Percentiles rank a stretch among this genome's conserved stretches.
Evolutionary conservation across 2,888 invertebrate genomes (phyloP).

Genomic region (Ophioninae sp.): DNA sequence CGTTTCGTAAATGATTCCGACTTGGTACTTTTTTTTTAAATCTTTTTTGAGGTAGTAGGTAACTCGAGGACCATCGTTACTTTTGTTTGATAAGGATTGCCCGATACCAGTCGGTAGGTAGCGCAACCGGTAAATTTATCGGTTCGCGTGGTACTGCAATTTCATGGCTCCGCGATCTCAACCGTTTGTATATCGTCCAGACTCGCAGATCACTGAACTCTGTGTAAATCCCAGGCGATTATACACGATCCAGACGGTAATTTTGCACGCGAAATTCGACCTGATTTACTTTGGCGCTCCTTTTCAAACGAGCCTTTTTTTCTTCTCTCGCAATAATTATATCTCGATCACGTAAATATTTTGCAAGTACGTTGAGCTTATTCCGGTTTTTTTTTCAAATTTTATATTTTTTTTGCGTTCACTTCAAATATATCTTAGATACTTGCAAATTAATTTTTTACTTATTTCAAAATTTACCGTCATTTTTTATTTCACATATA

Average conservation of each 20-base stretch:
- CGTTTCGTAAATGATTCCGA: neutral
- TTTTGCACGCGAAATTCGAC: neutral
- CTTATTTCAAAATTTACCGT: too few relatives aligned
- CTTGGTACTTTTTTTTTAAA: neutral
- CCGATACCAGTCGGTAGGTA: constrained; percentile 1
- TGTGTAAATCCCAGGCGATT: constrained; percentile 16
- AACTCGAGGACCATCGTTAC: neutral
- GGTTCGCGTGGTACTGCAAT: constrained; percentile 57
- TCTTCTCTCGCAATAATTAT: neutral
- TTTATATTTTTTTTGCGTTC: too few relatives aligned
- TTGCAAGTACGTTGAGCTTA: neutral
- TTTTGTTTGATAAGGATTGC: neutral
- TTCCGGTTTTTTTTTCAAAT: too few relatives aligned
- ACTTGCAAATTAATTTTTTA: too few relatives aligned
- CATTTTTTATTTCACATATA: too few relatives aligned
- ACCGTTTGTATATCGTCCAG: constrained; percentile 12
- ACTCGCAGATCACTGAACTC: constrained; percentile 45
- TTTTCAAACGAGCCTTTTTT: neutral
- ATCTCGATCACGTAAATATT: neutral
- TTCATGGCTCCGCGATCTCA: constrained; percentile 55
- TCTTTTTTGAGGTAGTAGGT: neutral
- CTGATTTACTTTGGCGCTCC: neutral
- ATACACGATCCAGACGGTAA: neutral
- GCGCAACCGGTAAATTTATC: constrained; percentile 57
- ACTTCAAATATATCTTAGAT: too few relatives aligned